A percentile compares a stretch with the other conserved stretches of the same genome.
Evolutionary conservation across 2,113 vertebrate species (phyloP).

Genomic region (Pogona vitticeps): DNA sequence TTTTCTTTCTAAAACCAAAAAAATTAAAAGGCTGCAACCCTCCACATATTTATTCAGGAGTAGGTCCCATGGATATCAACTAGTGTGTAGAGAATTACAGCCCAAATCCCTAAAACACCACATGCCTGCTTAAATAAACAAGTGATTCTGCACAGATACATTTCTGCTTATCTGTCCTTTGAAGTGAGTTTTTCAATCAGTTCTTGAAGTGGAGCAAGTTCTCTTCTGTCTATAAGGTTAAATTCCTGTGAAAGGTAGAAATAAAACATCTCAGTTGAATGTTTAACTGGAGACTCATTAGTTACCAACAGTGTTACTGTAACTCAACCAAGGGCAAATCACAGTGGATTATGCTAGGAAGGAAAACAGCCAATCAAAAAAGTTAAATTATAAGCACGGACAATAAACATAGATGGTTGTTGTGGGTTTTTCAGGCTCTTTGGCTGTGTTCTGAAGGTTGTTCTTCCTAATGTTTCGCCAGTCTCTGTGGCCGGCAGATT

Average conservation of each 20-base stretch:
- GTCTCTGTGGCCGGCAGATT: too few species aligned
- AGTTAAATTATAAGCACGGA: neutral
- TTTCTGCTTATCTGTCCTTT: slow-evolving; percentile 86
- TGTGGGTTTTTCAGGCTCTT: too few species aligned
- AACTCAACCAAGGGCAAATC: neutral
- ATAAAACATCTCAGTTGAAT: slow-evolving; percentile 29
- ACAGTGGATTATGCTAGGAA: neutral
- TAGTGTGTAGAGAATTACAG: slow-evolving; percentile 9
- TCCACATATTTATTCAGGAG: slow-evolving; percentile 12
- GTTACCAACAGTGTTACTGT: neutral
- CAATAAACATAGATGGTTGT: too few species aligned
- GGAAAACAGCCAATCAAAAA: neutral
- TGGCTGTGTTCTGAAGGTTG: too few species aligned
- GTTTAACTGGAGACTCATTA: neutral
- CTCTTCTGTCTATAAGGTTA: slow-evolving; percentile 89
- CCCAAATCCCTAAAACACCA: slow-evolving; percentile 55
- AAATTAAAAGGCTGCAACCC: slow-evolving; percentile 53
- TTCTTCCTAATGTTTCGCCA: too few species aligned
- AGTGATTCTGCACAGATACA: slow-evolving; percentile 50
- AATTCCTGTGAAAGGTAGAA: slow-evolving; percentile 77
- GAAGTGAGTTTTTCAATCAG: slow-evolving; percentile 90
- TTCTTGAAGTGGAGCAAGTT: slow-evolving; percentile 88
- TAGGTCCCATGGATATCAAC: neutral
- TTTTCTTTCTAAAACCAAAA: slow-evolving; percentile 54
- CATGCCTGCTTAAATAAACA: slow-evolving; percentile 67